A percentile compares a stretch with the other conserved stretches of the same genome.
Evolutionary conservation across 2,888 invertebrate genomes (phyloP).

Genomic region (Phengaris arion): DNA sequence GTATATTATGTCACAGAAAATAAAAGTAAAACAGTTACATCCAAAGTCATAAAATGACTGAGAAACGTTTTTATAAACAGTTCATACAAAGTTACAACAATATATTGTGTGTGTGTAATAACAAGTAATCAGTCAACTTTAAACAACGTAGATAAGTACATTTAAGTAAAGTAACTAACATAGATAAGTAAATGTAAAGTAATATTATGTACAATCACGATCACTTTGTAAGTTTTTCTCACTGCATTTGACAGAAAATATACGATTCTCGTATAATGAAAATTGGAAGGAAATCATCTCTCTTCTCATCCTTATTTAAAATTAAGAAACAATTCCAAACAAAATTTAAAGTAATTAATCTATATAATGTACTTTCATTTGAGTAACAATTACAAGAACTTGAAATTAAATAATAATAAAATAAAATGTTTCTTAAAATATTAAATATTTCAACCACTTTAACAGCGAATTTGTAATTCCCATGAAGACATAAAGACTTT

Average conservation of each 20-base stretch:
- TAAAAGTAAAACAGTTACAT: neutral
- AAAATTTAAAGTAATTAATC: neutral
- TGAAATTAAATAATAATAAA: neutral
- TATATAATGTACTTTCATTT: neutral
- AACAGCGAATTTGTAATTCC: neutral
- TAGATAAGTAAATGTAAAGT: neutral
- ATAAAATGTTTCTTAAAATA: neutral
- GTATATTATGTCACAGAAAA: neutral
- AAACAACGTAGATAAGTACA: neutral
- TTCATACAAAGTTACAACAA: constrained; percentile 14
- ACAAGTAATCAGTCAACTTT: constrained; percentile 5
- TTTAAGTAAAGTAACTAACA: neutral
- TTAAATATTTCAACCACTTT: neutral
- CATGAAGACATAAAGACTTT: neutral
- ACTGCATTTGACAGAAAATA: neutral
- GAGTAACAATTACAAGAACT: neutral
- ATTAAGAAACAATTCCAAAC: constrained; percentile 19
- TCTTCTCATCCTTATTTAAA: neutral
- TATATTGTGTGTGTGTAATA: neutral
- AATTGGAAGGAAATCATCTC: neutral
- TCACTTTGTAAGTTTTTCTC: neutral
- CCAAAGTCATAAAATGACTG: neutral
- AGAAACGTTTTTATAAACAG: neutral
- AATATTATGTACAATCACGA: neutral
- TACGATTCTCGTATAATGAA: neutral